phyloP scores from a whole-genome alignment of 2,113 vertebrate genomes.

The Sorex araneus region DNA sequence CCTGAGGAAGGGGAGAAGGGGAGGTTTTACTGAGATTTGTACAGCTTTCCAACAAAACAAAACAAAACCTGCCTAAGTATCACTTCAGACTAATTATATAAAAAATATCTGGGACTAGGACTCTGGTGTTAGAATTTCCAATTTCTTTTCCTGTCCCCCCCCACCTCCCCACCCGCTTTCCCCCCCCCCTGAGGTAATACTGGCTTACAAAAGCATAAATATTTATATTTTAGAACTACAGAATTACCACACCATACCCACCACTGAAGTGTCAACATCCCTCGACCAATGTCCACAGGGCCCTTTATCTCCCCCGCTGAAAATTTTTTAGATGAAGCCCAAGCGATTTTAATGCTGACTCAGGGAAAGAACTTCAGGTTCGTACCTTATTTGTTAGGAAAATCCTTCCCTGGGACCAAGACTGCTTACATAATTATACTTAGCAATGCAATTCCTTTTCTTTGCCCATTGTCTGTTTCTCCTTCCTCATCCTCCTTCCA shows the following conservation, averaged over 20 bases:
- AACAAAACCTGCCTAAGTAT: not conserved
- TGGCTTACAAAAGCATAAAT: too few relatives aligned
- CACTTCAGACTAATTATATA: slow-evolving; percentile 16
- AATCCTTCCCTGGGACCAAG: not conserved
- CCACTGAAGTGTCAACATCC: too few relatives aligned
- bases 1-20: not conserved
- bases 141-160: too few relatives aligned
- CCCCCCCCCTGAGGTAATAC: too few relatives aligned
- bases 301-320: too few relatives aligned
- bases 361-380: not conserved
- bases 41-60: not conserved
- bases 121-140: not conserved
- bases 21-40: not conserved
- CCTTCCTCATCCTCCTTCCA: too few relatives aligned
- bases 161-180: too few relatives aligned
- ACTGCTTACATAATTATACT: not conserved
- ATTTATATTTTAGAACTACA: too few relatives aligned
- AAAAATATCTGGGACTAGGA: slow-evolving; percentile 18
- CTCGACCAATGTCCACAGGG: too few relatives aligned
- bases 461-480: too few relatives aligned
- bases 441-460: not conserved
- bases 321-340: too few relatives aligned
- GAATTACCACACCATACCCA: too few relatives aligned
- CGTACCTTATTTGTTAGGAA: not conserved
- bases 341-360: not conserved